Evolutionary conservation across 2,888 invertebrate species (phyloP).

Genomic region (Acleris literana): DNA sequence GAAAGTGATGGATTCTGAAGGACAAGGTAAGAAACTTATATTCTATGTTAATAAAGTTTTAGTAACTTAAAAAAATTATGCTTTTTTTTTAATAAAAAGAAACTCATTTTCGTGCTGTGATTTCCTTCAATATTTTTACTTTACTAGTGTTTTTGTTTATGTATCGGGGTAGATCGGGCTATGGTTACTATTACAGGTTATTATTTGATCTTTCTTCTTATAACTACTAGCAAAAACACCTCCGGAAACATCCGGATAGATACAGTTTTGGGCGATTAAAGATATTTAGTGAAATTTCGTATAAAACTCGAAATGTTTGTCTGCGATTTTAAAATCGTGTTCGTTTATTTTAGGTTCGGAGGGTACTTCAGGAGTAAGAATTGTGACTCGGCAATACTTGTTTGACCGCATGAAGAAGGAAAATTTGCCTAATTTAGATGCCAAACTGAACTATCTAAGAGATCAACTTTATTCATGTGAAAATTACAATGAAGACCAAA

Average conservation of each 20-base stretch:
- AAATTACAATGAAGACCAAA: slow-evolving; percentile 6
- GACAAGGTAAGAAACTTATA: background rate
- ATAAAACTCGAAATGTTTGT: background rate
- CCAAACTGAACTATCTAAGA: slow-evolving; percentile 2
- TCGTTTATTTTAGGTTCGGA: slow-evolving; percentile 7
- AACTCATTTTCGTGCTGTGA: too few species aligned
- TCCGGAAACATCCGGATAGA: too few species aligned
- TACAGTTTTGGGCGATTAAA: too few species aligned
- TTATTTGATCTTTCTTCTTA: background rate
- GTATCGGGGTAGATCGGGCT: slow-evolving; percentile 2
- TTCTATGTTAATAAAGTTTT: too few species aligned
- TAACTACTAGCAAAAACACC: too few species aligned
- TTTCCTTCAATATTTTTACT: too few species aligned
- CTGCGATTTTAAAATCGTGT: background rate
- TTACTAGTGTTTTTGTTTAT: background rate
- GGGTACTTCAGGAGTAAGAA: slow-evolving; percentile 5
- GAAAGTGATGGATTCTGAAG: slow-evolving; percentile 1
- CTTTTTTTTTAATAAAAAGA: too few species aligned
- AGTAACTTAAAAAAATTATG: too few species aligned
- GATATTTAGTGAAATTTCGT: background rate
- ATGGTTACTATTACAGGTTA: background rate
- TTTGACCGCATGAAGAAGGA: slow-evolving; percentile 4
- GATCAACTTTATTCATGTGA: slow-evolving; percentile 3
- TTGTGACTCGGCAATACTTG: slow-evolving; percentile 12
- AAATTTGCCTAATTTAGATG: slow-evolving; percentile 13